Evolutionary conservation across 1,140 invertebrate genomes (phyloP).

Genomic region (Venturia canescens): DNA sequence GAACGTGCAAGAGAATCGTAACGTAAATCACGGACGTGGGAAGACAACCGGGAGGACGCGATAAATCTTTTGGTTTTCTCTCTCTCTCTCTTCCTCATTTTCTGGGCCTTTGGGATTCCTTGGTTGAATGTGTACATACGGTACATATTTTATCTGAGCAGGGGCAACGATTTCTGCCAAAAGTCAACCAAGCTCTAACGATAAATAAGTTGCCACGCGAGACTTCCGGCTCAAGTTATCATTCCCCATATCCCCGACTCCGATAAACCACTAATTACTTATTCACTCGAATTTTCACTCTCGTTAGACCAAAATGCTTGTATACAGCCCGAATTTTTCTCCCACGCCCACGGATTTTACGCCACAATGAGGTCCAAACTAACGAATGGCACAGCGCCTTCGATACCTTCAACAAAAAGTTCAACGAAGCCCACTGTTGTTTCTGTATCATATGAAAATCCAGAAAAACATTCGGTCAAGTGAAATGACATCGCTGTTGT

Average conservation of each 20-base stretch:
- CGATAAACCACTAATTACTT: constrained; percentile 23
- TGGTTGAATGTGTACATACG: background rate
- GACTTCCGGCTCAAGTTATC: background rate
- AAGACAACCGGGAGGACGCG: constrained; percentile 25
- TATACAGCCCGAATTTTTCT: background rate
- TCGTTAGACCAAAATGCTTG: background rate
- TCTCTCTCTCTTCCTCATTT: constrained; percentile 8
- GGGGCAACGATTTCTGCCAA: constrained; percentile 29
- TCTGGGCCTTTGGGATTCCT: background rate
- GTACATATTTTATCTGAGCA: constrained; percentile 27
- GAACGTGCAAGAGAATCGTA: constrained; percentile 28
- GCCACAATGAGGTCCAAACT: background rate
- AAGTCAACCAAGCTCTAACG: background rate
- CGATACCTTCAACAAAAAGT: too few species aligned
- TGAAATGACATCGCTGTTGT: too few species aligned
- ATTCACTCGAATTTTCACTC: background rate
- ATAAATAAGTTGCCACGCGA: constrained; percentile 31
- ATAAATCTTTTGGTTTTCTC: constrained; percentile 24
- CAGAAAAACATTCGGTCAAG: too few species aligned
- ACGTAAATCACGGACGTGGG: constrained; percentile 27
- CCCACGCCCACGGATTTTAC: too few species aligned
- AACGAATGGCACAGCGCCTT: background rate
- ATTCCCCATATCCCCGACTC: background rate
- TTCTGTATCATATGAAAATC: too few species aligned
- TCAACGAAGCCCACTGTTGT: too few species aligned